Conservation (phyloP, 2,113 vertebrate species). For the Siphamia tubifer region DNA sequence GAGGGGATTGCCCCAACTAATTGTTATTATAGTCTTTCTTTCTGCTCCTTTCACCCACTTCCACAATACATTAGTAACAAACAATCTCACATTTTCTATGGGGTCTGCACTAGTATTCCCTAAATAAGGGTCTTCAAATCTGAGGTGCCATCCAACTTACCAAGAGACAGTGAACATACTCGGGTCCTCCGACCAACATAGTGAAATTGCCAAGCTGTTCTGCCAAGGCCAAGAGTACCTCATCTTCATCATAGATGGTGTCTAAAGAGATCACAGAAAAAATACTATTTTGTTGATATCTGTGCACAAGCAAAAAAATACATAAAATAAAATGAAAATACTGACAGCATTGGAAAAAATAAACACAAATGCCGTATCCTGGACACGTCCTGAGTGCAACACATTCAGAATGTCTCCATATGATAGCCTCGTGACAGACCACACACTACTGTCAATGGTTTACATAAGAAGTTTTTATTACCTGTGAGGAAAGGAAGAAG, state of each 20-base stretch:
- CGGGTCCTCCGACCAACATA: constrained; percentile 88
- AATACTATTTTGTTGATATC: not conserved
- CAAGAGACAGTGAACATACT: constrained; percentile 90
- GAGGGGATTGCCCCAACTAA: too few species aligned
- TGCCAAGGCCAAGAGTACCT: constrained; percentile 89
- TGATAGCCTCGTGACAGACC: not conserved
- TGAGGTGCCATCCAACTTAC: constrained; percentile 66
- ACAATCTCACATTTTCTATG: too few species aligned
- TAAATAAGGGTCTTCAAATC: not conserved
- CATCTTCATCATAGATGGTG: constrained; percentile 94
- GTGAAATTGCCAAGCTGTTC: constrained; percentile 93
- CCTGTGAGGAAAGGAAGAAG: constrained; percentile 92
- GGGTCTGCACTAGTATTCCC: too few species aligned
- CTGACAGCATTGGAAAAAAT: not conserved
- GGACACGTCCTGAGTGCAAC: not conserved
- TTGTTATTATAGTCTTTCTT: too few species aligned
- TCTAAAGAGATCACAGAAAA: constrained; percentile 68
- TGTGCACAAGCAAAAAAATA: not conserved
- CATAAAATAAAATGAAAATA: too few species aligned
- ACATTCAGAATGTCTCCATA: not conserved
- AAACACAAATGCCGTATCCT: not conserved
- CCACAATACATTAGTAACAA: too few species aligned
- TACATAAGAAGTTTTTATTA: constrained; percentile 33
- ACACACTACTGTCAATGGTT: not conserved
- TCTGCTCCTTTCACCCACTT: too few species aligned